Evolutionary conservation across 2,888 invertebrate species (phyloP), one percentile per base, ranked within the genome.

Genomic region (Axea sp.): DNA sequence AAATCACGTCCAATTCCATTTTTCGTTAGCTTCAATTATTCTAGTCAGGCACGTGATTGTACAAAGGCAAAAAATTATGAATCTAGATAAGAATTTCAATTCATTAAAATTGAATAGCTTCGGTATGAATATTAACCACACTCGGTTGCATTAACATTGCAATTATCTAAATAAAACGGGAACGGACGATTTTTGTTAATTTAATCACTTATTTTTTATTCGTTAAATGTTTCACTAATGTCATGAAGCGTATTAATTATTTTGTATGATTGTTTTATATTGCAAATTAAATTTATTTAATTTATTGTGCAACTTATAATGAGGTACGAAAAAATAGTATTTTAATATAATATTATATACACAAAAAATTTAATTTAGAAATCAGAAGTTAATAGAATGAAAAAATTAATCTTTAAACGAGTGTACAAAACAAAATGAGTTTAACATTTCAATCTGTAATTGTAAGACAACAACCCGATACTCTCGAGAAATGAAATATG

Each of bases 81-180:
- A 45, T 35, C 14, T 47, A 47, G 55, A 67, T 67, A 67, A 45
- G 24, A 45, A 49, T 24, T 64, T 65, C 39, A 57, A 39, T 49
- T 57, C 57, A 67, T 67, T 67, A 57, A 67, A 67, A 67, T 57
- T 45, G 37, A 55, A 55, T 41, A 53, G 53, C 14, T 53, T 14
- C n/a, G 7, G 4, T 22, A 22, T 26, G 45, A 65, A 41, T 41
- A 51, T 45, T 51, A 65, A 53, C 12, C 43, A 0, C 4, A 26
- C 8, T 51, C 37, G 22, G 31, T 15, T 19, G 15, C 14, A 43
- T 41, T 57, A 12, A 17, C n/a, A 35, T 24, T 3, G 7, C 24
- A 6, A 6, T 3, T 6, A 24, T 24, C 7, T 7, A 3, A 7
- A 24, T 24, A 4, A 1, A 24, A 24, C n/a, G 6, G 2, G 33